Base-by-base conservation (phyloP, 2,888 invertebrate species). In the Philereme transversata region DNA sequence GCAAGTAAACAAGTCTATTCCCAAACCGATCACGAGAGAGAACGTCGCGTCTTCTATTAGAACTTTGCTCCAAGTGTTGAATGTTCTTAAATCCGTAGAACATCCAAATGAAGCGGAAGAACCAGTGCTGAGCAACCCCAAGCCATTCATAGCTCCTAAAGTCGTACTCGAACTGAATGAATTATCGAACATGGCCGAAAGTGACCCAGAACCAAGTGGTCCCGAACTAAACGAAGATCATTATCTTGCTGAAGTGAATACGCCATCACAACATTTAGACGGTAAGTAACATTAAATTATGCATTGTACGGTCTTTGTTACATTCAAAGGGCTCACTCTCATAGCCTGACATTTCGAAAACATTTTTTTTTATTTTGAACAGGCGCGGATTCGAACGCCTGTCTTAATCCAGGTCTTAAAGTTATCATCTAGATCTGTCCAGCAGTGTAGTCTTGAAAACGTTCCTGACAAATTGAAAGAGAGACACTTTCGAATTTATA, bases 31-130 rank as follows among this genome's bases (percentile, higher is more conserved):
- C 35, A 96, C 96, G 4, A 94, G 95, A 55, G 95, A 96, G 69
- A 97, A 97, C 74, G 95, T 97, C 49, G 96, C 96, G 71, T 94
- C 95, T 64, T 97, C 96, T 51, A 96, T 97, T 65, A 94, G 93
- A 77, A 97, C 96, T 0, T 87, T 97, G 60, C 93, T 97, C 9
- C 95, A 95, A 78, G 96, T 97, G 62, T 85, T 97, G 51, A 95
- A 95, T 75, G 94, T 95, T 60, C 87, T 97, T 51, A 96, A 95
- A 73, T 81, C 85, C 22, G 76, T 76, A 51, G 79, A 85, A 71
- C 86, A 91, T 67, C 79, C 92, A 65, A 83, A 90, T 73, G 83
- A 88, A 66, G 68, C 82, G 4, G 86, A 81, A 68, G 72, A 74
- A 68, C 92, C 76, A 68, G 80, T 75, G 51, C 82, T 78, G 74